A percentile compares a stretch with the other conserved stretches of the same genome.
Evolutionary conservation across 2,113 vertebrate genomes (phyloP).

Genomic region (Dipodomys spectabilis): DNA sequence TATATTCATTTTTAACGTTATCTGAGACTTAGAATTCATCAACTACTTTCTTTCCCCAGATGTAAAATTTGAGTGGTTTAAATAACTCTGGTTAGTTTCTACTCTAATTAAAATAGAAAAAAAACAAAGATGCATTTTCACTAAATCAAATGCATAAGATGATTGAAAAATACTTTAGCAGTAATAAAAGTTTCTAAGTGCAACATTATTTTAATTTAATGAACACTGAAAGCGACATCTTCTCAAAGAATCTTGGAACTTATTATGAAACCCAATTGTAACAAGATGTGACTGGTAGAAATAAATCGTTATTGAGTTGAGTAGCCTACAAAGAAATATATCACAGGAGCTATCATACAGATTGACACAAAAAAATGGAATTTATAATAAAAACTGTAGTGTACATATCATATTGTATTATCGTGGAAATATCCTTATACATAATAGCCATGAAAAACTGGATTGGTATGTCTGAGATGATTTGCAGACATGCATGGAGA

Average conservation of each 20-base stretch:
- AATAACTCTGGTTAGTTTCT: conserved; percentile 62
- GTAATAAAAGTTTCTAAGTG: conserved; percentile 68
- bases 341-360: background rate
- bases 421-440: background rate
- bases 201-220: conserved; percentile 57
- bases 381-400: conserved; percentile 70
- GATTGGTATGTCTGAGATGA: background rate
- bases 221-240: conserved; percentile 60
- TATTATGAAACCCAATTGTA: conserved; percentile 54
- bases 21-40: background rate
- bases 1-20: conserved; percentile 23
- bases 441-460: background rate
- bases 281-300: conserved; percentile 51
- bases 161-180: conserved; percentile 49
- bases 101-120: conserved; percentile 79
- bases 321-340: conserved; percentile 66
- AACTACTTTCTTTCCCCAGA: background rate
- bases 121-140: conserved; percentile 64
- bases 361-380: conserved; percentile 49
- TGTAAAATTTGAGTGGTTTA: background rate
- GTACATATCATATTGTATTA: conserved; percentile 45
- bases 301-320: conserved; percentile 59
- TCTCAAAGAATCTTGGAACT: conserved; percentile 37
- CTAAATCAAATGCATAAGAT: conserved; percentile 60
- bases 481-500: background rate